Base-by-base conservation (phyloP, 2,888 invertebrate genomes). In the Eremobia ochroleuca region DNA sequence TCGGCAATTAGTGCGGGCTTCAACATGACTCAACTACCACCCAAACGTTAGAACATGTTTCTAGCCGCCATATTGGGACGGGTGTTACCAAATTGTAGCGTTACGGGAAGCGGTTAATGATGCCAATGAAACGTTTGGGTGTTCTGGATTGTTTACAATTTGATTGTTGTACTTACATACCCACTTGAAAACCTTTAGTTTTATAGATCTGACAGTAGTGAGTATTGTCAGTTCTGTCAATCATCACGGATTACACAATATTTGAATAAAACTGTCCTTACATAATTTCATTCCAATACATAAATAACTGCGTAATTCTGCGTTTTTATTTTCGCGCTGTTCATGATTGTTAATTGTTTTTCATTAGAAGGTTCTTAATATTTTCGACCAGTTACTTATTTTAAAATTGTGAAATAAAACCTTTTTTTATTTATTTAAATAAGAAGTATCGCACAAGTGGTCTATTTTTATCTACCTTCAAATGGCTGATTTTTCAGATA, bases 1-100 rank as follows among this genome's bases (percentile, higher is more conserved):
- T 79, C 40, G 79, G 76, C 88, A 89, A 88, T 88, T 88, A 88
- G 73, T 71, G 64, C 59, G 65, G 64, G 82, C 75, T 77, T 73
- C 75, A 76, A 79, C 74, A 86, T 86, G 80, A 77, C 69, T 79
- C 69, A 82, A 79, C 76, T 68, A 58, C 73, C 70, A 77, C 59
- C 73, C 65, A 88, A 76, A 86, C 69, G 79, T 18, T 34, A 13
- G 68, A 86, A 59, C 46, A 71, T 65, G 86, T 68, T 49, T 52
- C 67, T 40, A 74, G 71, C 79, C 69, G 73, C 62, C 74, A 65
- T 74, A 40, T 66, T 73, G 18, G 52, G 78, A 31, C 21, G 65
- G 34, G 52, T 77, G 70, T 75, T 73, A 64, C 72, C 40, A 75
- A 84, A 86, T 71, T 66, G 65, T 76, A 70, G 61, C 49, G 46